These are phyloP conservation scores for Eupithecia abbreviata DNA, from an alignment of 2,888 invertebrate species.

Conservation along the genomic window DNA sequence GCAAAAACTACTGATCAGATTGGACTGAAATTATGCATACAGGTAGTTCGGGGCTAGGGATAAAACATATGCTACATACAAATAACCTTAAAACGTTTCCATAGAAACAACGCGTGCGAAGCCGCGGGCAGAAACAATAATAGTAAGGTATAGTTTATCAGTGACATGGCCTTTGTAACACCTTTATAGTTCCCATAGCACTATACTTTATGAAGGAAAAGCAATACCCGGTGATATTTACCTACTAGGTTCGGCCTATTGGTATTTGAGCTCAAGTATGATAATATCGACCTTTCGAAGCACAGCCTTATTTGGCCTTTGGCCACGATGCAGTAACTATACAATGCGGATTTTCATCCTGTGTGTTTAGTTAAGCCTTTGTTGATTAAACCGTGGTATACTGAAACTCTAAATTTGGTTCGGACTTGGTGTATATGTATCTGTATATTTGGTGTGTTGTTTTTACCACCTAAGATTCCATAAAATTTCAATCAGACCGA, in stretches of 20 bases:
- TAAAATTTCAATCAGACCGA: too few species aligned
- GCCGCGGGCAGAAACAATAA: too few species aligned
- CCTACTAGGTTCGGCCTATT: conserved; percentile 5
- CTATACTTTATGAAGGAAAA: background rate
- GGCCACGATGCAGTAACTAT: conserved; percentile 5
- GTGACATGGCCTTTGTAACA: background rate
- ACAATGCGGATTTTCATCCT: conserved; percentile 13
- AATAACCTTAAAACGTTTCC: too few species aligned
- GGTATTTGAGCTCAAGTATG: conserved; percentile 15
- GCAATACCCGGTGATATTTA: conserved; percentile 5
- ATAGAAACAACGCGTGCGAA: too few species aligned
- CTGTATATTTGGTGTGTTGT: too few species aligned
- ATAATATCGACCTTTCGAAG: conserved; percentile 23
- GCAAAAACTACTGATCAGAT: too few species aligned
- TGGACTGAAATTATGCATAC: too few species aligned
- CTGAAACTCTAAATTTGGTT: too few species aligned
- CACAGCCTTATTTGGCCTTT: conserved; percentile 22
- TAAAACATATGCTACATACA: too few species aligned
- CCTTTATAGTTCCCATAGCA: background rate
- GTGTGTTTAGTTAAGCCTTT: background rate
- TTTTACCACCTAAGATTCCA: too few species aligned
- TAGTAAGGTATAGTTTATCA: background rate
- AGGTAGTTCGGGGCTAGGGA: too few species aligned
- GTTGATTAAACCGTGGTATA: background rate
- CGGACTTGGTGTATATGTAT: too few species aligned